Percentiles rank a stretch among this genome's conserved stretches.
Evolutionary conservation across 2,888 invertebrate species (phyloP).

Genomic region (Apantesis nais): DNA sequence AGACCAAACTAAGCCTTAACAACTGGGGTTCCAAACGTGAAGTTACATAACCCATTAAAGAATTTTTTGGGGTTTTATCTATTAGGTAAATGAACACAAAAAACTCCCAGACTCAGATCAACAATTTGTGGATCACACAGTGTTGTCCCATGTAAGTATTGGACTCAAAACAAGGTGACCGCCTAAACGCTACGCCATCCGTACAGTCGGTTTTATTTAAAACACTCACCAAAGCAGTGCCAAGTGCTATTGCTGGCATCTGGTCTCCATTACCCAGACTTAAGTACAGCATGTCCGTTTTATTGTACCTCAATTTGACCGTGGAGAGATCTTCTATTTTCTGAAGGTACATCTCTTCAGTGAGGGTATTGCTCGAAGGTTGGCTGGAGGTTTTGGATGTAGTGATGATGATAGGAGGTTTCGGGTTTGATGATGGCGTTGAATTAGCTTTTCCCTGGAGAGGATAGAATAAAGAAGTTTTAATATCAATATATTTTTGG

Average conservation of each 20-base stretch:
- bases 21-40: too few relatives aligned
- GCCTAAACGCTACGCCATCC: too few relatives aligned
- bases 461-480: not conserved
- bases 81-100: too few relatives aligned
- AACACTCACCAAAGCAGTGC: constrained; percentile 72
- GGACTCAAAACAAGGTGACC: too few relatives aligned
- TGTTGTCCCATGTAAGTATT: too few relatives aligned
- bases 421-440: not conserved
- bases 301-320: constrained; percentile 57
- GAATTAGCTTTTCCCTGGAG: constrained; percentile 57
- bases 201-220: not conserved
- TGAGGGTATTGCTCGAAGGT: not conserved
- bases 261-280: constrained; percentile 54
- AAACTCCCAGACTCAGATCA: too few relatives aligned
- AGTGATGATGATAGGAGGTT: not conserved
- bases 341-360: constrained; percentile 48
- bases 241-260: constrained; percentile 68
- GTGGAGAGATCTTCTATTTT: constrained; percentile 56
- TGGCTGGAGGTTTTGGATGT: not conserved
- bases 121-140: too few relatives aligned
- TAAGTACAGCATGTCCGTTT: constrained; percentile 49
- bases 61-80: too few relatives aligned
- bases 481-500: not conserved
- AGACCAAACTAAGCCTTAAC: too few relatives aligned
- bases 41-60: too few relatives aligned